Percentiles rank a stretch among this genome's conserved stretches.
Evolutionary conservation across 2,797 vertebrate genomes (phyloP).

Genomic region (Nyctalus aviator): DNA sequence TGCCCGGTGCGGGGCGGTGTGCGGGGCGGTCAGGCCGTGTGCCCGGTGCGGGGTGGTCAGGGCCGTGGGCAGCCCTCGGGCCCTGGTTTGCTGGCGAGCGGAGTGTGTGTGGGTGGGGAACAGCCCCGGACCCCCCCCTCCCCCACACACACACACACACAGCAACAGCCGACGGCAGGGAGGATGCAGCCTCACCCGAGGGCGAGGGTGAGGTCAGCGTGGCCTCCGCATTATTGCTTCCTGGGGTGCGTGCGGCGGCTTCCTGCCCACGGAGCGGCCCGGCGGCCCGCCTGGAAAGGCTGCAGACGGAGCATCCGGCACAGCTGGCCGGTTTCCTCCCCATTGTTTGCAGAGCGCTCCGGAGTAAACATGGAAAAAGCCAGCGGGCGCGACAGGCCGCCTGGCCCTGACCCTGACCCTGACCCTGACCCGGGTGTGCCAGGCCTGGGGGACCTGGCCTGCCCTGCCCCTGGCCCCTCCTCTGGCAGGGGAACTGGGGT

Average conservation of each 20-base stretch:
- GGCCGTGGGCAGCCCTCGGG: neutral
- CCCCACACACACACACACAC: too few species aligned
- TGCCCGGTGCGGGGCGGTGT: too few species aligned
- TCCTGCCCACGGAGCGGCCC: conserved; percentile 80
- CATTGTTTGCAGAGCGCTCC: conserved; percentile 83
- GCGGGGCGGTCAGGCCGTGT: too few species aligned
- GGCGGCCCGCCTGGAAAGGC: conserved; percentile 82
- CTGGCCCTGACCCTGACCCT: conserved; percentile 25
- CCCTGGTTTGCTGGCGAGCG: neutral
- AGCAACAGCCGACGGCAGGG: neutral
- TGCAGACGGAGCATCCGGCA: conserved; percentile 85
- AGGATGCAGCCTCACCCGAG: neutral
- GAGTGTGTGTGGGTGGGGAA: neutral
- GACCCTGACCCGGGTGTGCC: too few species aligned
- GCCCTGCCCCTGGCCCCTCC: neutral
- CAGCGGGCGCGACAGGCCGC: neutral
- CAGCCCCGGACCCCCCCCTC: neutral
- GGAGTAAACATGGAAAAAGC: conserved; percentile 85
- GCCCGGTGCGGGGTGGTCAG: neutral
- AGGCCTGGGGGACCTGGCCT: rapidly evolving
- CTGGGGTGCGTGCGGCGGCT: conserved; percentile 44
- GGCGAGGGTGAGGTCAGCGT: conserved; percentile 1
- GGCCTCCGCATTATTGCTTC: conserved; percentile 68
- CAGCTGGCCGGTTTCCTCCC: conserved; percentile 87
- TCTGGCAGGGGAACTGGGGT: rapidly evolving